phyloP scores from a whole-genome alignment of 2,797 vertebrate species.

The Rhinella marina region DNA sequence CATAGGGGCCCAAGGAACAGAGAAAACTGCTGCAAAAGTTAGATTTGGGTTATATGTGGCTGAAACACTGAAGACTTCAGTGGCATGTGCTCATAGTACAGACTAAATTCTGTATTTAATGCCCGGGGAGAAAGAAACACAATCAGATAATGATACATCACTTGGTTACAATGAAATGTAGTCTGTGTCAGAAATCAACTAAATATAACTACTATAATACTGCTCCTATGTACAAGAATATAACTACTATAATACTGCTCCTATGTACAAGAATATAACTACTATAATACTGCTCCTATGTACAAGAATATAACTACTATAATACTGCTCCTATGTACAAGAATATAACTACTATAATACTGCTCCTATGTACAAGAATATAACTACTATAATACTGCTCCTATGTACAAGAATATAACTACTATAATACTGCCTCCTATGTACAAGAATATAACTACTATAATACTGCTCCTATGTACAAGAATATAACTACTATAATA shows the following conservation, averaged over 20 bases:
- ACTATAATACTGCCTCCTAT: not conserved
- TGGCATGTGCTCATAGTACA: too few relatives aligned
- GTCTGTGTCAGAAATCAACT: too few relatives aligned
- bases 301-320: conserved; percentile 1
- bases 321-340: not conserved
- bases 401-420: not conserved
- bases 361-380: not conserved
- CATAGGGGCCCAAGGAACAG: too few relatives aligned
- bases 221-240: not conserved
- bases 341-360: not conserved
- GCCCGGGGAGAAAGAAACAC: too few relatives aligned
- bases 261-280: not conserved
- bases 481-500: conserved; percentile 6
- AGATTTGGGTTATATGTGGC: too few relatives aligned
- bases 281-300: not conserved
- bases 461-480: not conserved
- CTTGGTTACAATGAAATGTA: too few relatives aligned
- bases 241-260: too few relatives aligned
- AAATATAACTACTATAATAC: not conserved
- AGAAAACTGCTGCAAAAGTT: too few relatives aligned
- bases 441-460: conserved; percentile 4
- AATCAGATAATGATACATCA: too few relatives aligned
- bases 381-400: not conserved
- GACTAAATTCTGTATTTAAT: too few relatives aligned
- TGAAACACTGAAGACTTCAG: too few relatives aligned